These are phyloP conservation scores for Henricia sp. DNA, from an alignment of 53 echinoderm and acorn worm species.

Conservation along the genomic window DNA sequence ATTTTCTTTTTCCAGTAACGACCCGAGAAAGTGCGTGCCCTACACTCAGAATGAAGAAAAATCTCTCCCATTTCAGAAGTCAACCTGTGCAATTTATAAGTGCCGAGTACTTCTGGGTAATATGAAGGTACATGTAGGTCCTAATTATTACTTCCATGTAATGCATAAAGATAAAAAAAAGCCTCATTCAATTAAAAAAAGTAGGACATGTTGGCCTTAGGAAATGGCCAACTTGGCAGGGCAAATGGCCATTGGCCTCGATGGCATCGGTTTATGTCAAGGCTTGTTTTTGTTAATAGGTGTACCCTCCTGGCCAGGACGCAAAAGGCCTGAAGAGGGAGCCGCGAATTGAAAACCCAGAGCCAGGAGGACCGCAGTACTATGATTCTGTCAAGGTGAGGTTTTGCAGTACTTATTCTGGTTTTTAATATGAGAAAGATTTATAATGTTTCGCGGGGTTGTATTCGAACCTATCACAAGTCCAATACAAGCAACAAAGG, in stretches of 20 bases:
- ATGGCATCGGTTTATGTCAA: too few relatives aligned
- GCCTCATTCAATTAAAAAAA: too few relatives aligned
- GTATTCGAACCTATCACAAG: too few relatives aligned
- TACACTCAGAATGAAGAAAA: conserved; percentile 36
- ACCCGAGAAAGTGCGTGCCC: conserved; percentile 57
- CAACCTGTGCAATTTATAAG: conserved; percentile 38
- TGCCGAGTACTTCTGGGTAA: conserved; percentile 67
- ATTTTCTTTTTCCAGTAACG: conserved; percentile 36
- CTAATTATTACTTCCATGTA: too few relatives aligned
- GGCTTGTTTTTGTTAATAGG: conserved; percentile 37
- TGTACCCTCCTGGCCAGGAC: conserved; percentile 55
- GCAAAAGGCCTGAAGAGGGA: conserved; percentile 46
- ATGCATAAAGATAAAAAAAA: too few relatives aligned
- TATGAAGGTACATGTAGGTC: conserved; percentile 70
- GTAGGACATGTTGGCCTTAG: too few relatives aligned
- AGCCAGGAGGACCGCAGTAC: conserved; percentile 51
- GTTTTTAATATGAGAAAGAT: neutral
- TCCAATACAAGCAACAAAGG: too few relatives aligned
- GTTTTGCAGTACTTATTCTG: neutral
- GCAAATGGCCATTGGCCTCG: too few relatives aligned
- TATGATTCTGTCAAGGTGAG: conserved; percentile 72
- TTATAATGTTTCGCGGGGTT: too few relatives aligned
- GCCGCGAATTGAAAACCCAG: conserved; percentile 32
- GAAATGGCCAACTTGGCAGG: too few relatives aligned
- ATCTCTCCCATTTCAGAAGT: neutral